phyloP scores from a whole-genome alignment of 2,797 vertebrate species.

The Sebastes alutus region DNA sequence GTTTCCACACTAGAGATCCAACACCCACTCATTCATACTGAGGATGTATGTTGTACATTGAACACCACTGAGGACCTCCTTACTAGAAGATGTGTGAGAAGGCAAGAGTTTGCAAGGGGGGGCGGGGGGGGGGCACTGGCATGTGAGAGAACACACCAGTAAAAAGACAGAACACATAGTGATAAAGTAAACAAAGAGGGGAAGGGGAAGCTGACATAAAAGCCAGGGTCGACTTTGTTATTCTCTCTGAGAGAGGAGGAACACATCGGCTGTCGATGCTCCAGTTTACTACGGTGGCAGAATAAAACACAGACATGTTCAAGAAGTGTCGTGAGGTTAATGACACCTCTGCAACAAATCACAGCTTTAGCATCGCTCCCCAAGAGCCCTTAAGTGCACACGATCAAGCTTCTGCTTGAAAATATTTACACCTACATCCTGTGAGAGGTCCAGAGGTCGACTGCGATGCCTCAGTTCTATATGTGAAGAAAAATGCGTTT shows the following conservation, averaged over 20 bases:
- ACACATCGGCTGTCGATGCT: not conserved
- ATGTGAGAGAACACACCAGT: not conserved
- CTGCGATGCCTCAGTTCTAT: conserved; percentile 21
- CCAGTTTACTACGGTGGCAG: not conserved
- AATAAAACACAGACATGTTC: conserved; percentile 46
- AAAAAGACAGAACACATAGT: conserved; percentile 5
- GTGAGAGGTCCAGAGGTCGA: conserved; percentile 28
- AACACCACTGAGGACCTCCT: not conserved
- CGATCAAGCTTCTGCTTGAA: conserved; percentile 23
- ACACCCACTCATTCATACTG: not conserved
- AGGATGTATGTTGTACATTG: not conserved
- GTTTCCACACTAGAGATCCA: not conserved
- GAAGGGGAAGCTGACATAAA: conserved; percentile 2
- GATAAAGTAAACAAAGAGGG: not conserved
- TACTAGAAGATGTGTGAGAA: conserved; percentile 4
- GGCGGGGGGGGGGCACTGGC: not conserved
- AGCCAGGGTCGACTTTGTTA: conserved; percentile 11
- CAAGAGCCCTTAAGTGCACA: conserved; percentile 32
- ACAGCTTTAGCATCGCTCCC: conserved; percentile 6
- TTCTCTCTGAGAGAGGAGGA: not conserved
- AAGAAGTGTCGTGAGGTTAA: conserved; percentile 45
- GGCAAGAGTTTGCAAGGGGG: not conserved
- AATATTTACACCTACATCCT: conserved; percentile 60
- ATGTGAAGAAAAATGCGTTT: conserved; percentile 50
- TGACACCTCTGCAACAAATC: conserved; percentile 32